These are phyloP conservation scores for Odocoileus virginianus DNA, from an alignment of 2,113 vertebrate genomes.

Conservation along the genomic window DNA sequence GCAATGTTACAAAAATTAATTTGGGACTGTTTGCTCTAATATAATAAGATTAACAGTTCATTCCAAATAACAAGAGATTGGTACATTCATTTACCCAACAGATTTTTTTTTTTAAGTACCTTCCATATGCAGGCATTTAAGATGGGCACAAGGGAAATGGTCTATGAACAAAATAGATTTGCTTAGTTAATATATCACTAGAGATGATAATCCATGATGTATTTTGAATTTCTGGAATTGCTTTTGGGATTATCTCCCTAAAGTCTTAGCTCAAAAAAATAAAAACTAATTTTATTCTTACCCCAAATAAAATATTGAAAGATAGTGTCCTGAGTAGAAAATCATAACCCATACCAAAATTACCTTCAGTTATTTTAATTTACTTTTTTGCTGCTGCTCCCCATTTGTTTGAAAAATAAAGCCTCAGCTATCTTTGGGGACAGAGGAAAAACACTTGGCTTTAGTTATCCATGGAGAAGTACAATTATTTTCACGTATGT, in stretches of 20 bases:
- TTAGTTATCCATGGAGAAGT: neutral
- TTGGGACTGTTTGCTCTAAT: neutral
- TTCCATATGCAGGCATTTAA: neutral
- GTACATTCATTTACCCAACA: neutral
- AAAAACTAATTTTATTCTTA: conserved; percentile 47
- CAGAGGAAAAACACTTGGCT: neutral
- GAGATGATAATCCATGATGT: neutral
- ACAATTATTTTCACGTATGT: conserved; percentile 1
- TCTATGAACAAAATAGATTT: neutral
- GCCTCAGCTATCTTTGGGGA: neutral
- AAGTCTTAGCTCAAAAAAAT: conserved; percentile 17
- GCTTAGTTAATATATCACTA: neutral
- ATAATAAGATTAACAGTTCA: conserved; percentile 23
- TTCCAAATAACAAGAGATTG: neutral
- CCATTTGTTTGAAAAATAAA: conserved; percentile 24
- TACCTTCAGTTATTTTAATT: conserved; percentile 16
- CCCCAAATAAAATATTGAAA: conserved; percentile 27
- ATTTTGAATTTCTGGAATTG: conserved; percentile 18
- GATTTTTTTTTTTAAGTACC: neutral
- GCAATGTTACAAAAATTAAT: conserved; percentile 16
- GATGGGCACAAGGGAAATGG: neutral
- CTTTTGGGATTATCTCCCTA: neutral
- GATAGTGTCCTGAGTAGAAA: neutral
- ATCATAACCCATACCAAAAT: conserved; percentile 8
- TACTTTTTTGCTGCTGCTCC: neutral